Evolutionary conservation across 2,888 invertebrate genomes (phyloP).

Genomic region (Gymnoscelis rufifasciata): DNA sequence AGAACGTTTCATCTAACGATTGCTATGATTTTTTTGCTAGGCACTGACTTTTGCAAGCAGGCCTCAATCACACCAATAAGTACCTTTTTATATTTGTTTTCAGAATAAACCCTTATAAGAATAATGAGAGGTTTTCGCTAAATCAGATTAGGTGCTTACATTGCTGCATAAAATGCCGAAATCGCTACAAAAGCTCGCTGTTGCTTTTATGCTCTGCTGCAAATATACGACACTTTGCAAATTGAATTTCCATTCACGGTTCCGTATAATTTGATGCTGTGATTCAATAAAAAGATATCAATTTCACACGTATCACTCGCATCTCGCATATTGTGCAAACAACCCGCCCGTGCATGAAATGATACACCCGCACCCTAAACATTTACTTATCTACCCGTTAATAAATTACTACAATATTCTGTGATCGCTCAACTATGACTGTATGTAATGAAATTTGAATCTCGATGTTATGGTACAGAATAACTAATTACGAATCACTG

Average conservation of each 20-base stretch:
- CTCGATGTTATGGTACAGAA: constrained; percentile 2
- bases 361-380: constrained; percentile 45
- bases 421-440: constrained; percentile 14
- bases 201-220: neutral
- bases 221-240: neutral
- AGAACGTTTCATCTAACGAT: neutral
- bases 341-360: constrained; percentile 53
- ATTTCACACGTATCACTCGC: constrained; percentile 25
- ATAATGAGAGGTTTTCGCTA: too few relatives aligned
- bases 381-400: constrained; percentile 18
- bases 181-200: too few relatives aligned
- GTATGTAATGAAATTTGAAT: constrained; percentile 12
- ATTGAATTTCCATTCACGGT: neutral
- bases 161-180: too few relatives aligned
- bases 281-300: constrained; percentile 24
- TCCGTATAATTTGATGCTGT: constrained; percentile 10
- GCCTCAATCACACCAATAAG: neutral
- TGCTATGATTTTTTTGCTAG: constrained; percentile 21
- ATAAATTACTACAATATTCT: constrained; percentile 20
- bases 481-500: neutral
- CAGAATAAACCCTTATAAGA: neutral
- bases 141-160: too few relatives aligned
- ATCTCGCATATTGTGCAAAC: constrained; percentile 47
- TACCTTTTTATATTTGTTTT: neutral
- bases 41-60: constrained; percentile 3